Conservation (phyloP, 1,140 invertebrate species). For the Drosophila micromelanica region DNA sequence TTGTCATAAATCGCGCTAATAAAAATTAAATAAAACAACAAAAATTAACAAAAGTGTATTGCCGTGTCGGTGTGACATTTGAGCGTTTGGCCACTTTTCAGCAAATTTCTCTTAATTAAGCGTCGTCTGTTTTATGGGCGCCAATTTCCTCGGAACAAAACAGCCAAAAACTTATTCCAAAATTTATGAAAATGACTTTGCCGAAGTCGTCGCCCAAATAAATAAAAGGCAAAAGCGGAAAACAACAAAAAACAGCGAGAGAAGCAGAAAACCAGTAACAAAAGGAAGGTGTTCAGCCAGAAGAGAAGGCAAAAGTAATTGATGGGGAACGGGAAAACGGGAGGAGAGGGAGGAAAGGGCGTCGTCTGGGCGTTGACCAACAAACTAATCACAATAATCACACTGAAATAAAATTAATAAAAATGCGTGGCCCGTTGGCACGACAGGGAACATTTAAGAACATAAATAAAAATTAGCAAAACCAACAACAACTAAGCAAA, state of each 20-base stretch:
- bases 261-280: slow-evolving; percentile 2
- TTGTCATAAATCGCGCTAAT: neutral
- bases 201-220: slow-evolving; percentile 69
- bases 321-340: too few relatives aligned
- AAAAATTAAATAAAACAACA: slow-evolving; percentile 1
- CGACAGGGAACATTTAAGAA: slow-evolving; percentile 78
- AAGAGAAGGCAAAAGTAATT: too few relatives aligned
- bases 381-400: slow-evolving; percentile 83
- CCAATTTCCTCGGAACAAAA: slow-evolving; percentile 59
- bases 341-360: neutral
- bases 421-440: slow-evolving; percentile 77
- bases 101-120: slow-evolving; percentile 70
- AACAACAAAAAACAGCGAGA: neutral
- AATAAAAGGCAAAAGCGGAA: slow-evolving; percentile 51
- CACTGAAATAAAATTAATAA: slow-evolving; percentile 83
- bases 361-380: slow-evolving; percentile 38
- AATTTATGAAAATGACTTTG: slow-evolving; percentile 81
- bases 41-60: slow-evolving; percentile 14
- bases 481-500: slow-evolving; percentile 67
- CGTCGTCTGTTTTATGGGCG: slow-evolving; percentile 52
- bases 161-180: slow-evolving; percentile 46
- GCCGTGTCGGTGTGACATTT: slow-evolving; percentile 17
- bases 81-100: slow-evolving; percentile 24
- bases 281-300: slow-evolving; percentile 33
- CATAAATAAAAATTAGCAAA: slow-evolving; percentile 83